Percentiles rank a stretch among this genome's conserved stretches.
phyloP scores from a whole-genome alignment of 2,113 vertebrate genomes.

The Myrmecobius fasciatus region DNA sequence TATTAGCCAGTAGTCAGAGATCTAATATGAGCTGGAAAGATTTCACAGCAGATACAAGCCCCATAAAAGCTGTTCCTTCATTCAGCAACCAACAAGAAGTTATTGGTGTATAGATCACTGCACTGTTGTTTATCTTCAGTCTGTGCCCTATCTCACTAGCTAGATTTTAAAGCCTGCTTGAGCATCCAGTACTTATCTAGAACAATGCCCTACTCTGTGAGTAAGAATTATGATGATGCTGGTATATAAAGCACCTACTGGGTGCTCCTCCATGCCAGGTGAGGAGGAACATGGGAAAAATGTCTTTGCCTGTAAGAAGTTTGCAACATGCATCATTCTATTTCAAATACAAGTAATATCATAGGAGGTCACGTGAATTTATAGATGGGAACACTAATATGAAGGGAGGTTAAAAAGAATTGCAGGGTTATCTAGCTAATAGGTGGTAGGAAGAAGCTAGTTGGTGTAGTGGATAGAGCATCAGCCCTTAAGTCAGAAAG shows the following conservation, averaged over 20 bases:
- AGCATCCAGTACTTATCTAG: not conserved
- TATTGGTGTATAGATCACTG: not conserved
- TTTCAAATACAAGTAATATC: not conserved
- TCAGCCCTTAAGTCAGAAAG: too few species aligned
- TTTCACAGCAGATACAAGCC: constrained; percentile 16
- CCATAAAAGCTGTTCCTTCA: not conserved
- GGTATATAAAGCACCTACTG: not conserved
- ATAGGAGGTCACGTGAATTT: not conserved
- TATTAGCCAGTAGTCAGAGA: constrained; percentile 34
- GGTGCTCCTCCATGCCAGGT: not conserved
- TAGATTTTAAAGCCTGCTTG: not conserved
- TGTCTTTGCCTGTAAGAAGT: not conserved
- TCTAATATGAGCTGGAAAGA: not conserved
- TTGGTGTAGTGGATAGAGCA: too few species aligned
- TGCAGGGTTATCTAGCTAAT: not conserved
- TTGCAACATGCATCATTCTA: not conserved
- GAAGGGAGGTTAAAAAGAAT: not conserved
- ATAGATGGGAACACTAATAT: not conserved
- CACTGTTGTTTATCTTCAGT: not conserved
- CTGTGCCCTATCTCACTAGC: not conserved
- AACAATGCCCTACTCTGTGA: not conserved
- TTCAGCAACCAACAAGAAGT: not conserved
- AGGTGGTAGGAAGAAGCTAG: too few species aligned
- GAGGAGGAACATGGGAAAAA: not conserved
- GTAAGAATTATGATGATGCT: not conserved